Base-by-base conservation (phyloP, 1,140 invertebrate genomes). In the Halictus rubicundus region DNA sequence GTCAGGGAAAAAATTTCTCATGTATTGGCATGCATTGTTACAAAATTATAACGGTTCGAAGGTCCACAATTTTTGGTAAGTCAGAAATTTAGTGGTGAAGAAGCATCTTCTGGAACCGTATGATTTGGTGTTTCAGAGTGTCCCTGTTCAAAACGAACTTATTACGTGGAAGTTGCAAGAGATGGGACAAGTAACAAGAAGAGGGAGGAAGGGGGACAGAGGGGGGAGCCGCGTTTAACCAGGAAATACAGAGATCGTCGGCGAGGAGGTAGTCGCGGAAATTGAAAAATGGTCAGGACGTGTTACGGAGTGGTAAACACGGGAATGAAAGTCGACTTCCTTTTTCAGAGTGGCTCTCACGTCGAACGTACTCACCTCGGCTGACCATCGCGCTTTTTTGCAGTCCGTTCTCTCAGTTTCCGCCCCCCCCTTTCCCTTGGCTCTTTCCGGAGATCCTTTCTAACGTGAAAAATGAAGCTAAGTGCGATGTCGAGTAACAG, bases 391-490 rank as follows among this genome's bases (percentile, higher is more conserved):
- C 25, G 8, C n/a, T 49, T 74, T 74, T 79, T 78, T 78, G 19
- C 46, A n/a, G 49, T n/a, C 54, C 54, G 54, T n/a, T 57, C 59
- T 27, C 49, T 21, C 27, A 7, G 19, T 5, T 19, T 52, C 57
- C 23, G 1, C 42, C 23, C 42, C 23, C 46, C 14, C n/a, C 5
- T 14, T 16, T 25, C 54, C n/a, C 1, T 23, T 23, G 9, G 9
- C 68, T 46, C 46, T 61, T n/a, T 21, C 52, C 10, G 60, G 57
- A 16, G 49, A 68, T 65, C 71, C 63, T 57, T 79, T 60, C 63
- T 65, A 74, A 79, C 71, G 78, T 79, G 78, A 79, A 79, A 79
- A 79, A 79, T 79, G 78, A 74, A 54, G 49, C 78, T 79, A 79
- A 79, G 78, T 73, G 70, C 78, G 70, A 79, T 66, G 60, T 66